Evolutionary conservation across 1,140 invertebrate genomes (phyloP).

Genomic region (Caenorhabditis brenneri): DNA sequence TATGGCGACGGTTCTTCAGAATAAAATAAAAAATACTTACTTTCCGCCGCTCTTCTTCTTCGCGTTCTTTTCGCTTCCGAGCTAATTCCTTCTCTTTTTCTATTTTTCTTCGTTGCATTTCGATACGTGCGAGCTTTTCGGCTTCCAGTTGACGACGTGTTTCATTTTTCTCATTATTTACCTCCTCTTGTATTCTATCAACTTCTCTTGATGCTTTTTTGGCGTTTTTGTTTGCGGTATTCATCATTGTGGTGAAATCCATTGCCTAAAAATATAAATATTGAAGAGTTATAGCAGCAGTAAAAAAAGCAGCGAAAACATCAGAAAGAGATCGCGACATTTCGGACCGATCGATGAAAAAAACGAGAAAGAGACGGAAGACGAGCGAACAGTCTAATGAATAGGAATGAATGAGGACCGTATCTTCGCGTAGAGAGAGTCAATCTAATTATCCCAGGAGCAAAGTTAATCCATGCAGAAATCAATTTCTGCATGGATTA

Average conservation of each 20-base stretch:
- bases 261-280: background rate
- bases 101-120: conserved; percentile 23
- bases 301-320: no score
- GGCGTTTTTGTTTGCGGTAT: background rate
- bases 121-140: background rate
- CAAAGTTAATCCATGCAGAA: no score
- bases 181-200: conserved; percentile 18
- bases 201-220: conserved; percentile 35
- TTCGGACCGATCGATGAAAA: background rate
- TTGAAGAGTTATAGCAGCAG: no score
- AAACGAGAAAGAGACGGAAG: background rate
- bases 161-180: background rate
- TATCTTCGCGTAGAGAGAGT: no score
- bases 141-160: conserved; percentile 7
- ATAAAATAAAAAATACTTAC: background rate
- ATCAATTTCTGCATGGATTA: no score
- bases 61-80: background rate
- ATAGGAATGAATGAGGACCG: no score
- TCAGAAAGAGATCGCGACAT: no score
- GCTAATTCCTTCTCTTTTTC: conserved; percentile 18
- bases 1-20: no score
- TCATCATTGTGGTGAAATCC: conserved; percentile 18
- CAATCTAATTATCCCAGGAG: no score
- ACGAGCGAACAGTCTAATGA: background rate
- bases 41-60: conserved; percentile 21